Percentiles rank a stretch among this genome's conserved stretches.
phyloP scores from a whole-genome alignment of 2,888 invertebrate genomes.

The Cantharis nigra region DNA sequence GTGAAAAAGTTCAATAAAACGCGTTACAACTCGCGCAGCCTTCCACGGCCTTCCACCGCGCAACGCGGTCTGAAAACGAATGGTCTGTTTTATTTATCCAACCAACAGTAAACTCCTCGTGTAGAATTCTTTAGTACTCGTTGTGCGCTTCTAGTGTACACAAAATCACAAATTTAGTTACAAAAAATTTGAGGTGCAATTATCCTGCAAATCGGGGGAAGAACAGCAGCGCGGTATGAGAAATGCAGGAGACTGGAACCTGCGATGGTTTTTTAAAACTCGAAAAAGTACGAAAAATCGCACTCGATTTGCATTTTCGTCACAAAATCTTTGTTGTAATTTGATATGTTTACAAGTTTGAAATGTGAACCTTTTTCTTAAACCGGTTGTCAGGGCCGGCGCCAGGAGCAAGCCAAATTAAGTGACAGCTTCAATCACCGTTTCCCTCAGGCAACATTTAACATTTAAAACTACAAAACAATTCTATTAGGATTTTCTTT shows the following conservation, averaged over 20 bases:
- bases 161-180: background rate
- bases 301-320: background rate
- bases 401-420: background rate
- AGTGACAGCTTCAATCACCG: background rate
- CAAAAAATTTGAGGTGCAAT: background rate
- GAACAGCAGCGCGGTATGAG: background rate
- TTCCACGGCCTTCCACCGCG: constrained; percentile 16
- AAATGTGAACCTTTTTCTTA: background rate
- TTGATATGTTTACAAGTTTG: background rate
- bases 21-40: constrained; percentile 11
- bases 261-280: too few relatives aligned
- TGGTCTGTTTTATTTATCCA: constrained; percentile 23
- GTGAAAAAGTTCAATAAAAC: background rate
- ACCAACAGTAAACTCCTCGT: constrained; percentile 20
- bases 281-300: background rate
- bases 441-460: background rate
- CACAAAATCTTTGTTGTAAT: background rate
- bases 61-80: constrained; percentile 25
- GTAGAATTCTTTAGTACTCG: constrained; percentile 5
- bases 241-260: background rate
- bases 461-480: background rate
- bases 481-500: background rate
- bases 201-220: background rate
- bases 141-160: constrained; percentile 13
- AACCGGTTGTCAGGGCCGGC: background rate